Base-by-base conservation (phyloP, 35 echinoderm and acorn worm species). In the Anneissia japonica region DNA sequence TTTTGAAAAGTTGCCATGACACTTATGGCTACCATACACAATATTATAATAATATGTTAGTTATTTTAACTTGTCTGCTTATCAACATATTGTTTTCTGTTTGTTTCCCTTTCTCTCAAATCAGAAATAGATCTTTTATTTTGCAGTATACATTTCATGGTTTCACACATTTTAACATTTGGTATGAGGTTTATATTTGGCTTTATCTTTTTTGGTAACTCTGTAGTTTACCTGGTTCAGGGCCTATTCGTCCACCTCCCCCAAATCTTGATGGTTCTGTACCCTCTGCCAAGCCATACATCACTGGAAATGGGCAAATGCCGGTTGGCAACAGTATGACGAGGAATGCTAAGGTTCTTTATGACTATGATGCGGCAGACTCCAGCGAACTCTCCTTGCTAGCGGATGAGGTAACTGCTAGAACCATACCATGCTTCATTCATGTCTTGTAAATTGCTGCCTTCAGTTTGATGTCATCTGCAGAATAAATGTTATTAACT, bases 331-430 rank as follows among this genome's bases (percentile, higher is more conserved):
- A 80, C 86, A 46, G 90, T 79, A 36, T 89, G 90, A 75, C 85
- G 79, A 38, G 75, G 86, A 83, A 97, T 74, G 96, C 96, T 46
- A 93, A 91, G 84, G 96, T 91, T 39, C 92, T 98, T 39, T 98
- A 98, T 88, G 96, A 99, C 81, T 99, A 99, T 83, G 96, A 99
- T 91, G 96, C 96, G 14, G 84, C 89, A 14, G 96, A 99, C 76
- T 32, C 81, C 35, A 91, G 92, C 2, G 96, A 99, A 78, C 89
- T 99, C 19, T 99, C 96, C 31, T 77, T 93, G 82, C 85, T 99
- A 80, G 96, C 96, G 38, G 96, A 99, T 84, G 96, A 99, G 96
- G 96, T 99, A 99, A 75, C 84, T 78, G 34, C 34, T 75, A 35
- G 64, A 19, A 73, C 0, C 9, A 64, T 64, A 13, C 13, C 28